phyloP scores from a whole-genome alignment of 2,797 vertebrate species.

The Tolypeutes matacus region DNA sequence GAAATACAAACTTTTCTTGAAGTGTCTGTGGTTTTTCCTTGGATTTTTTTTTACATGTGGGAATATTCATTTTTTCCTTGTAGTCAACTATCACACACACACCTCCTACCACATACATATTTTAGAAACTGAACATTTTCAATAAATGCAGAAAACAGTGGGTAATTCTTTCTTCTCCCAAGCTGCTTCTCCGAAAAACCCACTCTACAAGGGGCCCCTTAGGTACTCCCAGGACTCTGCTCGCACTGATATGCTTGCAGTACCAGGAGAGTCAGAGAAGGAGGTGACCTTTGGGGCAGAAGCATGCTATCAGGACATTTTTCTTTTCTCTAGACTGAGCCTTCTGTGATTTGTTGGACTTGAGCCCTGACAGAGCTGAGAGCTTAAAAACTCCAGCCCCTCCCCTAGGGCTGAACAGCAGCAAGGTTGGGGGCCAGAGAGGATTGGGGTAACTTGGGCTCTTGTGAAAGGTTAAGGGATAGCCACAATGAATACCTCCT shows the following conservation, averaged over 20 bases:
- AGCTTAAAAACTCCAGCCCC: background rate
- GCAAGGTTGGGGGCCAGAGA: too few relatives aligned
- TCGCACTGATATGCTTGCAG: background rate
- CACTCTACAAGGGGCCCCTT: background rate
- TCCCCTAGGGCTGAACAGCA: background rate
- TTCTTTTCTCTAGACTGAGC: background rate
- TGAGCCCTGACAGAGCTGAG: constrained; percentile 22
- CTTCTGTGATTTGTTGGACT: constrained; percentile 29
- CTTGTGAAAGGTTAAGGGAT: background rate
- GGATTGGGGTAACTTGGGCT: background rate
- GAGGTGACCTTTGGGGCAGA: background rate
- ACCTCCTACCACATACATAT: background rate
- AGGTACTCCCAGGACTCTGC: background rate
- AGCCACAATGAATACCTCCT: background rate
- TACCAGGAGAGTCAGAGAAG: background rate
- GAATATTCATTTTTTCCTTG: constrained; percentile 16
- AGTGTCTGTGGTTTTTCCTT: constrained; percentile 14
- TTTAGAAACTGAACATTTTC: constrained; percentile 16
- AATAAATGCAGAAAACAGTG: background rate
- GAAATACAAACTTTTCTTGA: constrained; percentile 33
- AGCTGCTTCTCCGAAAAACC: background rate
- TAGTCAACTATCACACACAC: background rate
- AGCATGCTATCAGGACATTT: constrained; percentile 36
- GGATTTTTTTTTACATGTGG: background rate
- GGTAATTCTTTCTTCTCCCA: background rate